Percentiles rank a stretch among this genome's conserved stretches.
phyloP scores from a whole-genome alignment of 2,888 invertebrate species.

The Acleris emargana region DNA sequence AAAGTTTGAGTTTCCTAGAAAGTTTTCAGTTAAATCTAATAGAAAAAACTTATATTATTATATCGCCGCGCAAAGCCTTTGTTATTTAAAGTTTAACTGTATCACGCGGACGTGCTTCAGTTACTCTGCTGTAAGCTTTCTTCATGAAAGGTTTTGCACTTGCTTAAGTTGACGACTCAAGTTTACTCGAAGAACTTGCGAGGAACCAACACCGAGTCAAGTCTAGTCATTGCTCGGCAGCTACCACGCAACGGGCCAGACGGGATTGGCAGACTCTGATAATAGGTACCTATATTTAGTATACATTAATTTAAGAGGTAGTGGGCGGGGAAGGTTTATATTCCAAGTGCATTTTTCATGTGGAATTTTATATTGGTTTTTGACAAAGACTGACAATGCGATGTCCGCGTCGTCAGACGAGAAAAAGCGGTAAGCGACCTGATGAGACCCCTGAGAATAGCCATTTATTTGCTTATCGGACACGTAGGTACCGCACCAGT shows the following conservation, averaged over 20 bases:
- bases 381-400: not conserved
- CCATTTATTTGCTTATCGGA: slow-evolving; percentile 78
- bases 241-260: slow-evolving; percentile 20
- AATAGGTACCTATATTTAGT: slow-evolving; percentile 1
- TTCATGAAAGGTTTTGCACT: slow-evolving; percentile 34
- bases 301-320: slow-evolving; percentile 26
- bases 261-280: slow-evolving; percentile 10
- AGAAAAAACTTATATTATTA: slow-evolving; percentile 16
- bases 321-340: slow-evolving; percentile 22
- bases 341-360: slow-evolving; percentile 15
- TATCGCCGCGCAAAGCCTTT: slow-evolving; percentile 27
- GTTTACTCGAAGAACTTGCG: slow-evolving; percentile 31
- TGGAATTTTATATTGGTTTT: slow-evolving; percentile 5
- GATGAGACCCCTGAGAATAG: slow-evolving; percentile 31
- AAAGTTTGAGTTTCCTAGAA: slow-evolving; percentile 3
- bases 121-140: slow-evolving; percentile 23
- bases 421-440: slow-evolving; percentile 28
- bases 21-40: slow-evolving; percentile 23
- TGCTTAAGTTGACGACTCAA: slow-evolving; percentile 32
- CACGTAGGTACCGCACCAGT: slow-evolving; percentile 69
- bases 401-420: not conserved
- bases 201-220: slow-evolving; percentile 19
- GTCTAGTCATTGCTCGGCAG: slow-evolving; percentile 19
- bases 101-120: slow-evolving; percentile 5
- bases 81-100: slow-evolving; percentile 20